phyloP scores from a whole-genome alignment of 92 coral and sea anemone species.

The Porites divaricata region DNA sequence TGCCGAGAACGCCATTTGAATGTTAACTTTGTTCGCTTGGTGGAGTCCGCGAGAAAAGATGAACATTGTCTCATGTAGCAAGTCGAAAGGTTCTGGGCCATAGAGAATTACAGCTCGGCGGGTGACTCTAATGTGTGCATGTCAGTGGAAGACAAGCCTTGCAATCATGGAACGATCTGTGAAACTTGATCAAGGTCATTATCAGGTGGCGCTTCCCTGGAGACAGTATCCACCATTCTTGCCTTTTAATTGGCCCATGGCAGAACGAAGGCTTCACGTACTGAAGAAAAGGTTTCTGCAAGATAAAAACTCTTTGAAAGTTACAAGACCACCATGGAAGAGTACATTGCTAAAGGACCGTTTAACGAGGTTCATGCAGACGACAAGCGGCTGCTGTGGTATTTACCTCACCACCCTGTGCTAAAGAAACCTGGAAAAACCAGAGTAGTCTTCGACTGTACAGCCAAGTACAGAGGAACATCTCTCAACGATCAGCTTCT shows the following conservation, averaged over 20 bases:
- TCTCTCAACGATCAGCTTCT: slow-evolving; percentile 27
- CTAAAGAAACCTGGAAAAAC: slow-evolving; percentile 38
- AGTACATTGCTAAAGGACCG: slow-evolving; percentile 32
- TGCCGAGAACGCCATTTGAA: neutral
- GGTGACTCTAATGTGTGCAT: neutral
- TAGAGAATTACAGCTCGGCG: neutral
- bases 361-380: neutral
- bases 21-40: neutral
- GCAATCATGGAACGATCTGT: slow-evolving; percentile 29
- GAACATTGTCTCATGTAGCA: slow-evolving; percentile 5
- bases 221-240: slow-evolving; percentile 1
- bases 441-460: neutral
- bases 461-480: slow-evolving; percentile 24
- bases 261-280: slow-evolving; percentile 21
- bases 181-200: slow-evolving; percentile 39
- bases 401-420: slow-evolving; percentile 63
- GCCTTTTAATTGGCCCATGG: slow-evolving; percentile 41
- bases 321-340: slow-evolving; percentile 43
- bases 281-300: slow-evolving; percentile 32
- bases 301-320: slow-evolving; percentile 26
- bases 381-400: slow-evolving; percentile 41
- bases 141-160: slow-evolving; percentile 30
- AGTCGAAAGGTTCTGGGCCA: neutral
- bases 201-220: slow-evolving; percentile 46
- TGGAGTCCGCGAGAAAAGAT: neutral